Base-by-base conservation (phyloP, 2,113 vertebrate species). In the Sebastes fasciatus region DNA sequence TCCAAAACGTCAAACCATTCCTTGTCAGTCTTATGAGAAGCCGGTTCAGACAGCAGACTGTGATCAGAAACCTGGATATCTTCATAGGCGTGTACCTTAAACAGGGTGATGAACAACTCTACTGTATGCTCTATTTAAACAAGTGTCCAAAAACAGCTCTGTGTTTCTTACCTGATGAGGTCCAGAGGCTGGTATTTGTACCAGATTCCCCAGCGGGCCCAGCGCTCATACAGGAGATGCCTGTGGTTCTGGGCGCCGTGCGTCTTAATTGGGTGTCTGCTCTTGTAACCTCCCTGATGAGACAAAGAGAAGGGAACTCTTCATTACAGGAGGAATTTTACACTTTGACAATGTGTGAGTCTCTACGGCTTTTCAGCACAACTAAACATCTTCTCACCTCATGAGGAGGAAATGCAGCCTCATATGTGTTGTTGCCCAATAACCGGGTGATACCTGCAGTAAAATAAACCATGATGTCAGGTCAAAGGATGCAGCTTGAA, bases 151-250 rank as follows among this genome's bases (percentile, higher is more conserved):
- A 75, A 79, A 49, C 4, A 77, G 70, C 42, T 71, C 8, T 51
- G 58, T 63, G 68, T 52, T 80, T 82, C 65, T 86, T 95, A 99
- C 98, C 98, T 98, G 94, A 99, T 99, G 90, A 99, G 96, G 90
- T 99, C 98, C 49, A 99, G 94, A 60, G 98, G 98, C 52, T 99
- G 98, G 88, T 99, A 98, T 88, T 99, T 99, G 93, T 99, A 99
- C 98, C 98, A 99, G 94, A 99, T 98, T 4, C 98, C 98, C 98
- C 98, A 99, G 64, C 98, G 97, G 66, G 98, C 98, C 98, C 98
- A 99, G 2, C 98, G 97, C 88, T 99, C 98, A 51, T 99, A 99
- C 11, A 99, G 94, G 5, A 99, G 95, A 81, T 99, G 98, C 16
- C 98, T 95, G 91, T 99, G 98, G 89, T 99, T 99, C 89, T 99